phyloP scores from a whole-genome alignment of 2,113 vertebrate species.

The Lipotes vexillifer region DNA sequence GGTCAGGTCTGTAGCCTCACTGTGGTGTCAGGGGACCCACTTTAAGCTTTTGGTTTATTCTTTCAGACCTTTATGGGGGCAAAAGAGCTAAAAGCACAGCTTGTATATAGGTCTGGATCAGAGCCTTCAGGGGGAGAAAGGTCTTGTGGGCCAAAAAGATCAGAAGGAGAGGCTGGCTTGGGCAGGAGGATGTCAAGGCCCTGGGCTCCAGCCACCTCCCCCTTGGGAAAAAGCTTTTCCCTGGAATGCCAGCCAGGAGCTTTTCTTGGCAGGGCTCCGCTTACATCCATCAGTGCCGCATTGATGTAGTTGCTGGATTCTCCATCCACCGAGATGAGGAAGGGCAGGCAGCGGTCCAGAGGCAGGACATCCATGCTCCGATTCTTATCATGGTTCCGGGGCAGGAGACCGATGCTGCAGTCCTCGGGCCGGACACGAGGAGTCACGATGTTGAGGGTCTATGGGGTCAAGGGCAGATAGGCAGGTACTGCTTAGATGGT shows the following conservation, averaged over 20 bases:
- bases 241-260: background rate
- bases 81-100: background rate
- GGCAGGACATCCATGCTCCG: conserved; percentile 95
- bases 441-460: conserved; percentile 98
- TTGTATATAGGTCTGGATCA: background rate
- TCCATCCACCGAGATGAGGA: conserved; percentile 96
- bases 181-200: background rate
- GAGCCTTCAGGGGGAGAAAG: background rate
- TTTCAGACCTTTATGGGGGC: background rate
- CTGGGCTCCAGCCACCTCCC: background rate
- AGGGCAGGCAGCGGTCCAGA: conserved; percentile 95
- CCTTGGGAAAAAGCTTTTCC: background rate
- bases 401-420: conserved; percentile 95
- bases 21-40: background rate
- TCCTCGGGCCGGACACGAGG: conserved; percentile 94
- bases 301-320: conserved; percentile 99
- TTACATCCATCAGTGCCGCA: conserved; percentile 96
- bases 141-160: background rate
- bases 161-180: background rate
- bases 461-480: background rate
- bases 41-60: background rate
- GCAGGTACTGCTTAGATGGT: background rate
- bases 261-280: conserved; percentile 47
- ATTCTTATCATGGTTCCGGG: conserved; percentile 97
- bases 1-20: background rate